Conservation (phyloP, 2,113 vertebrate genomes). For the Pseudolaguvia tuberculata region DNA sequence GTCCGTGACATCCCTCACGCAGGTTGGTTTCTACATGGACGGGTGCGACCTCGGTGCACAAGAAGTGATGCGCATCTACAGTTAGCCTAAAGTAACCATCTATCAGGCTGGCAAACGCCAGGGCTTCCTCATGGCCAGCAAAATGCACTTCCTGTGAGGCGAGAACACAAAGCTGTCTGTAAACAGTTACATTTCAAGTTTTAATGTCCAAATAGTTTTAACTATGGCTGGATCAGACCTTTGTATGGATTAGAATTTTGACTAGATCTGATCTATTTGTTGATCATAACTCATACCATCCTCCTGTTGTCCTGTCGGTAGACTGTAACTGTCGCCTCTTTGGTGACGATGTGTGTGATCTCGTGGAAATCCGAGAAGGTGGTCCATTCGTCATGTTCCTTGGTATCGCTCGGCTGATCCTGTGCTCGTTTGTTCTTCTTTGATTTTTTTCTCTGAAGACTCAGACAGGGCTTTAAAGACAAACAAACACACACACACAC, state of each 20-base stretch:
- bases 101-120: conserved; percentile 76
- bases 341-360: conserved; percentile 82
- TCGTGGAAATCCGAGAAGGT: conserved; percentile 80
- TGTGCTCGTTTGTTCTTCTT: conserved; percentile 71
- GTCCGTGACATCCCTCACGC: conserved; percentile 79
- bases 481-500: background rate
- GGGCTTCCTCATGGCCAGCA: conserved; percentile 66
- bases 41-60: conserved; percentile 81
- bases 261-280: no score
- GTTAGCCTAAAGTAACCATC: conserved; percentile 84
- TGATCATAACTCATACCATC: conserved; percentile 64
- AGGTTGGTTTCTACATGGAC: conserved; percentile 76
- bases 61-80: conserved; percentile 82
- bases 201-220: no score
- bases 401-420: conserved; percentile 56
- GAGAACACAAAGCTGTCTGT: no score
- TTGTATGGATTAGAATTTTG: no score
- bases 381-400: conserved; percentile 62
- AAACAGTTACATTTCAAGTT: no score
- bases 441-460: conserved; percentile 65
- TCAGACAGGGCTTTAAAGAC: background rate
- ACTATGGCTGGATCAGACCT: no score
- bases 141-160: conserved; percentile 71
- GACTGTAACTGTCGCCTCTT: conserved; percentile 69
- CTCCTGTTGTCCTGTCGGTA: conserved; percentile 80